phyloP scores from a whole-genome alignment of 2,113 vertebrate genomes.

The Halcyon senegalensis region DNA sequence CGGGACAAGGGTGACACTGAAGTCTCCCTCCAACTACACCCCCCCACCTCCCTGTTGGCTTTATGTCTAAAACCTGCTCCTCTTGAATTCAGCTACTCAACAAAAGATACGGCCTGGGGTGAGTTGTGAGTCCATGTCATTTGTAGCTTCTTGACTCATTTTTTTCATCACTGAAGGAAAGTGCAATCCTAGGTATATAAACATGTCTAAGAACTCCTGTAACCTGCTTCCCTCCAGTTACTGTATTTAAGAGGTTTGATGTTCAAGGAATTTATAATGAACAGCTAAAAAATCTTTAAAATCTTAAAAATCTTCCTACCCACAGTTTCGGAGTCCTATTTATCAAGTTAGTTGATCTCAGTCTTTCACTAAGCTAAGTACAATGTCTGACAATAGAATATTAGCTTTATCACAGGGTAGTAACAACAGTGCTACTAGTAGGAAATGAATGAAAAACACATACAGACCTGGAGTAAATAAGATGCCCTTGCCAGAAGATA shows the following conservation, averaged over 20 bases:
- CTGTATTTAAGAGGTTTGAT: constrained; percentile 77
- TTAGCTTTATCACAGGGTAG: constrained; percentile 15
- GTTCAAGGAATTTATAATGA: constrained; percentile 73
- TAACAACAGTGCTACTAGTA: neutral
- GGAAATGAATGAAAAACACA: neutral
- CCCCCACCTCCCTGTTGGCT: constrained; percentile 65
- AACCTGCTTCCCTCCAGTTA: constrained; percentile 61
- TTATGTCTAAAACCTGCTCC: constrained; percentile 60
- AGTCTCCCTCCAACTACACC: constrained; percentile 70
- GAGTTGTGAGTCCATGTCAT: constrained; percentile 57
- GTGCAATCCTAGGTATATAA: constrained; percentile 56
- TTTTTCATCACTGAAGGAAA: constrained; percentile 76
- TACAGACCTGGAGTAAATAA: neutral
- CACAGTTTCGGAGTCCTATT: constrained; percentile 82
- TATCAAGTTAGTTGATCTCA: constrained; percentile 73
- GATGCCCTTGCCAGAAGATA: neutral
- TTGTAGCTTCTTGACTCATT: constrained; percentile 77
- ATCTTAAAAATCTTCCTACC: constrained; percentile 70
- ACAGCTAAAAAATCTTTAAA: constrained; percentile 48
- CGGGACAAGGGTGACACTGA: constrained; percentile 37
- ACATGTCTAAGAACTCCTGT: constrained; percentile 70
- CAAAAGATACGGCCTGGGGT: neutral
- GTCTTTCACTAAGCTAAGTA: constrained; percentile 27
- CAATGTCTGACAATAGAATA: constrained; percentile 81
- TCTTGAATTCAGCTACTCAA: constrained; percentile 75